Conservation (phyloP, 1,140 invertebrate species). For the Pseudomyrmex gracilis region DNA sequence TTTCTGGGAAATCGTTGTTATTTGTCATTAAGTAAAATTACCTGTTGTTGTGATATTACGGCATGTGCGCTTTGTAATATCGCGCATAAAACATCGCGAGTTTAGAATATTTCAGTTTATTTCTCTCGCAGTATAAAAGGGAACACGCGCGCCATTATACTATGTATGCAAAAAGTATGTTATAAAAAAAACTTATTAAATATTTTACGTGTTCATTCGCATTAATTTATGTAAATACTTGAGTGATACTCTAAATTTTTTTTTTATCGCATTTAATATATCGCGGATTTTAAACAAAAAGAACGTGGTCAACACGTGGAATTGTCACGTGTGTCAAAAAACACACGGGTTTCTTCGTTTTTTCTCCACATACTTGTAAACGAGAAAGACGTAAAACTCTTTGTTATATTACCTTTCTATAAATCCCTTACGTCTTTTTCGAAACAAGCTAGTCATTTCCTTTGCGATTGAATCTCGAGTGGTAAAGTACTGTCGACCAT, state of each 20-base stretch:
- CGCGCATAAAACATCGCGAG: too few species aligned
- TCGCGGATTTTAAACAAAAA: too few species aligned
- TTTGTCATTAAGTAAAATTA: background rate
- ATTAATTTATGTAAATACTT: too few species aligned
- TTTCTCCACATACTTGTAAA: background rate
- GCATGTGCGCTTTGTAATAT: background rate
- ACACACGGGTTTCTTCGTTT: background rate
- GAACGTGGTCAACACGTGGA: too few species aligned
- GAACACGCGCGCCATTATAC: too few species aligned
- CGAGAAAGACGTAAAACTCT: background rate
- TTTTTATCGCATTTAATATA: too few species aligned
- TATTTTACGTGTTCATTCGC: too few species aligned
- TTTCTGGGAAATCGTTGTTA: background rate
- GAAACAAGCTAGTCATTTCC: conserved; percentile 48
- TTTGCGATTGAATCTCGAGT: conserved; percentile 49
- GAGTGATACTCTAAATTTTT: too few species aligned
- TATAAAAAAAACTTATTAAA: too few species aligned
- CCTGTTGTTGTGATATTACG: background rate
- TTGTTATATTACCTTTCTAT: conserved; percentile 11
- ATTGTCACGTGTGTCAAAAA: background rate
- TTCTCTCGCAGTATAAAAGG: too few species aligned
- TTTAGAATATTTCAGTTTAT: too few species aligned
- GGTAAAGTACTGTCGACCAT: conserved; percentile 32
- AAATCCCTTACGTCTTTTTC: conserved; percentile 15
- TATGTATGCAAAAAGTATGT: too few species aligned